phyloP scores from a whole-genome alignment of 2,888 invertebrate species.

The Timema cristinae region DNA sequence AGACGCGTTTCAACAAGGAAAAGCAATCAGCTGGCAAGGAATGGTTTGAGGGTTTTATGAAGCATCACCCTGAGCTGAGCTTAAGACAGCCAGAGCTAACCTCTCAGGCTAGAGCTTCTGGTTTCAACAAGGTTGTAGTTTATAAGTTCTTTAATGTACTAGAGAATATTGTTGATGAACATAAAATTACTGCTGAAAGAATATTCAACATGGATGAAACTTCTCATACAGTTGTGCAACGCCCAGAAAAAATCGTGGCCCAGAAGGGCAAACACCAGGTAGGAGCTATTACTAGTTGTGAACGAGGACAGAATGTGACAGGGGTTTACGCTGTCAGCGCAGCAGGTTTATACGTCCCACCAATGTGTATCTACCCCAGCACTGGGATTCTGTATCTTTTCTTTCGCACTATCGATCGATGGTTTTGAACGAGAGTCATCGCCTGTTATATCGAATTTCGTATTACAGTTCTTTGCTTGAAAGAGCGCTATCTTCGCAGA shows the following conservation, averaged over 20 bases:
- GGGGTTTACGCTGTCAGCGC: conserved; percentile 16
- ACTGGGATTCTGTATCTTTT: no score
- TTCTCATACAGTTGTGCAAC: conserved; percentile 12
- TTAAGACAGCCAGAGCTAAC: background rate
- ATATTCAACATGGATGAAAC: conserved; percentile 1
- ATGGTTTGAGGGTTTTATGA: conserved; percentile 13
- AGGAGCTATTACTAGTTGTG: conserved; percentile 16
- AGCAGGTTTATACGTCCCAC: conserved; percentile 7
- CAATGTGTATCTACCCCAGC: conserved; percentile 13
- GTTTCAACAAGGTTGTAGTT: conserved; percentile 16
- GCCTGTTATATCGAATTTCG: no score
- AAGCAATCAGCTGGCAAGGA: conserved; percentile 11
- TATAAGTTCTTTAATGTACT: conserved; percentile 3
- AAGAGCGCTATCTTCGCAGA: no score
- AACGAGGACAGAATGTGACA: conserved; percentile 16
- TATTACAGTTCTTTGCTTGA: no score
- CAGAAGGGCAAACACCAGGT: conserved; percentile 18
- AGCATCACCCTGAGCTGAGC: conserved; percentile 16
- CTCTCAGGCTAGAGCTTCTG: conserved; percentile 14
- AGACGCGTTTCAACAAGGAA: conserved; percentile 11
- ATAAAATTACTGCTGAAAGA: background rate
- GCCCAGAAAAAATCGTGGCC: conserved; percentile 18
- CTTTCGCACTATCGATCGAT: no score
- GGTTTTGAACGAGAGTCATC: no score
- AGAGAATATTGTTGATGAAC: conserved; percentile 14